Conservation (phyloP, 2,888 invertebrate genomes). For the Dynastes maya region DNA sequence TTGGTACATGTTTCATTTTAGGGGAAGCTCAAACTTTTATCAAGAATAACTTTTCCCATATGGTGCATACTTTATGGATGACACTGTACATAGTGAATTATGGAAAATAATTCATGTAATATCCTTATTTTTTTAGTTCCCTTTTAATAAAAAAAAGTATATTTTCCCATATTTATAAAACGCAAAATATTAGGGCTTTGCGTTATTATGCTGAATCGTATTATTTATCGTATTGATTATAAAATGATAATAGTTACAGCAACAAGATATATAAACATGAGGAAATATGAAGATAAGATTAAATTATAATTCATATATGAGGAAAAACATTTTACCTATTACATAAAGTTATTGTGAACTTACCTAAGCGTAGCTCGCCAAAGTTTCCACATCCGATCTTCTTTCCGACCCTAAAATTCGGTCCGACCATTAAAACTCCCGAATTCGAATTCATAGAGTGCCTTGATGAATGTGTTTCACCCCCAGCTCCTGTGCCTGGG, state of each 20-base stretch:
- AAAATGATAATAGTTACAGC: constrained; percentile 29
- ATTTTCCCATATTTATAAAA: background rate
- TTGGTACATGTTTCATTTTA: no score
- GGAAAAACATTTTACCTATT: background rate
- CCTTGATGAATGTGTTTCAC: constrained; percentile 86
- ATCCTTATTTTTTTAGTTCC: no score
- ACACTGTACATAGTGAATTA: no score
- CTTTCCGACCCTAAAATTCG: constrained; percentile 99
- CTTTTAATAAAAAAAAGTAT: no score
- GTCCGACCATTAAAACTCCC: constrained; percentile 98
- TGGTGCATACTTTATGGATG: no score
- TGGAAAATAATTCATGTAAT: no score
- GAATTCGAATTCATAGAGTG: constrained; percentile 85
- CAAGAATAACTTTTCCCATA: no score
- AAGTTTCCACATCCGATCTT: constrained; percentile 99
- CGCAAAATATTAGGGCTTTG: background rate
- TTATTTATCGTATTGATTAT: constrained; percentile 36
- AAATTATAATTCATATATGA: background rate
- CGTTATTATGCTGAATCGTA: background rate
- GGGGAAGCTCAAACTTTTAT: no score
- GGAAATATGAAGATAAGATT: constrained; percentile 37
- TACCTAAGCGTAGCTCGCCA: constrained; percentile 97
- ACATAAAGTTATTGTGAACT: background rate
- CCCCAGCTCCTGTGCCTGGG: constrained; percentile 67
- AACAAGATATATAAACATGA: constrained; percentile 36